These are phyloP conservation scores for Cacoxenus indagator DNA, from an alignment of 2,888 invertebrate genomes.

Conservation along the genomic window DNA sequence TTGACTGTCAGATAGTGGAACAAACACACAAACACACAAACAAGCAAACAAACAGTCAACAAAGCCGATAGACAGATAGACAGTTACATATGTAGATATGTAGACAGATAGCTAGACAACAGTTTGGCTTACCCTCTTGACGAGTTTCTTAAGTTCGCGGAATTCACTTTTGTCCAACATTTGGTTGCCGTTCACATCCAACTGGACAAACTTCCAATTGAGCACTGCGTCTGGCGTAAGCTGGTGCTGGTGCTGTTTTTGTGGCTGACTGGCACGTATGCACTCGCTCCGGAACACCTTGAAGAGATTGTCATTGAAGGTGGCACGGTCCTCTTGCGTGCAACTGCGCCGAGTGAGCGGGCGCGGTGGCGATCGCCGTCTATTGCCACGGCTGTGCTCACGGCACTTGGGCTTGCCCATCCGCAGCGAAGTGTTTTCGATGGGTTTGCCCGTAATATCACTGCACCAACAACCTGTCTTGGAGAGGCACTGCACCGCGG, in stretches of 20 bases:
- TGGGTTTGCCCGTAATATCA: slow-evolving; percentile 84
- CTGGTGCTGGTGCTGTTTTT: slow-evolving; percentile 24
- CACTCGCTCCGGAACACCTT: slow-evolving; percentile 88
- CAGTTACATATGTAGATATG: too few relatives aligned
- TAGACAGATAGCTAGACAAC: slow-evolving; percentile 28
- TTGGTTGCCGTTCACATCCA: slow-evolving; percentile 86
- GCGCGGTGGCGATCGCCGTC: slow-evolving; percentile 75
- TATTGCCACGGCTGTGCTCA: slow-evolving; percentile 74
- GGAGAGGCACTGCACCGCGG: slow-evolving; percentile 86
- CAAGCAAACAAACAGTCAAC: too few relatives aligned
- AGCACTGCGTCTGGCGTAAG: slow-evolving; percentile 72
- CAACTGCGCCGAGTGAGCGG: slow-evolving; percentile 75
- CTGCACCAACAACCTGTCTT: slow-evolving; percentile 93
- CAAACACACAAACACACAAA: too few relatives aligned
- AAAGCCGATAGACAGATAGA: slow-evolving; percentile 27
- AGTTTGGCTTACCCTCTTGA: slow-evolving; percentile 77
- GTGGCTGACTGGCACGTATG: slow-evolving; percentile 69
- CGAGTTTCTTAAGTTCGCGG: slow-evolving; percentile 82
- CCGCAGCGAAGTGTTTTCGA: slow-evolving; percentile 83
- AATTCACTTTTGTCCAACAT: slow-evolving; percentile 86
- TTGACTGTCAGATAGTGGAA: slow-evolving; percentile 20
- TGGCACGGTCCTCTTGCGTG: slow-evolving; percentile 80
- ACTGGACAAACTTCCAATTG: slow-evolving; percentile 90
- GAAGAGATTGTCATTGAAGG: slow-evolving; percentile 87
- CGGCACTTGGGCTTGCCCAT: slow-evolving; percentile 80